Base-by-base conservation (phyloP, 1,140 invertebrate genomes). In the Tenebrio molitor region DNA sequence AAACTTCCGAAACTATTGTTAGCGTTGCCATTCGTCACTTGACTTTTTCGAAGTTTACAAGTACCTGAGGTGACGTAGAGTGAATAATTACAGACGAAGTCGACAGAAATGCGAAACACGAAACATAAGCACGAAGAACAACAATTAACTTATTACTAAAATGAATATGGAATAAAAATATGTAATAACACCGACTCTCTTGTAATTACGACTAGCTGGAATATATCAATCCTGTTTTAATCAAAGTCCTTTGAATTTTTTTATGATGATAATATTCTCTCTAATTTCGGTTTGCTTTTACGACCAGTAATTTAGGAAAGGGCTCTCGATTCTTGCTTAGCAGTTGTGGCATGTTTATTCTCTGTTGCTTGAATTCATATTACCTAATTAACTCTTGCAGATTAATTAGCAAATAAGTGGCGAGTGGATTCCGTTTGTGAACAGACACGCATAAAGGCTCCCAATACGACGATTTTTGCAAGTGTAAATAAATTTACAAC, bases 351-450 rank as follows among this genome's bases (percentile, higher is more conserved):
- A 58, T 58, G 50, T 58, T 58, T 58, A 29, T 29, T 15, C 23
- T 58, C 15, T 14, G 50, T 14, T 14, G 23, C 17, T 42, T 12
- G 64, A 29, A 66, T 66, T 66, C 17, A 66, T 66, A 42, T 34
- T 66, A 12, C 34, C 42, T 44, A 42, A 66, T 66, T 66, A 44
- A 66, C 34, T 42, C 36, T 42, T 66, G 64, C 23, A 44, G 33
- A 66, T 66, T 66, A 66, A 66, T 66, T 42, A 23, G 36, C 44
- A 66, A 66, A 66, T 66, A 66, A 66, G 44, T 66, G 23, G 44
- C 44, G 14, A 21, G 36, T 65, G 7, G 33, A 65, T 65, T 65
- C 39, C 10, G 15, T 50, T 50, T 50, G 44, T 41, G 17, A 58
- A 25, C 10, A 4, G 42, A 5, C 12, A 17, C 15, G 29, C 4